Conservation (phyloP, 2,888 invertebrate species). For the Ypsolopha scabrella region DNA sequence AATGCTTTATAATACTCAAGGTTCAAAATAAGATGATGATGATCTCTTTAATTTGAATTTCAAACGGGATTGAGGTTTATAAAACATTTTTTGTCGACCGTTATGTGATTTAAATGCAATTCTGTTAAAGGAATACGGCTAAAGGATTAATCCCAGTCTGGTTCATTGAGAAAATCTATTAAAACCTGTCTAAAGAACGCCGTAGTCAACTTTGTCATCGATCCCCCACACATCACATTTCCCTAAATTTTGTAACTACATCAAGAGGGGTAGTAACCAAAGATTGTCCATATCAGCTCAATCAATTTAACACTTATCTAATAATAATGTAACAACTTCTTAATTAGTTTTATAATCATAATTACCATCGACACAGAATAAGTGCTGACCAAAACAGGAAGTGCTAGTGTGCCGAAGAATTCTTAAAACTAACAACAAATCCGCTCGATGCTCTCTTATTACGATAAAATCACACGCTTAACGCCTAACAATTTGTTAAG, state of each 20-base stretch:
- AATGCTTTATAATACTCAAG: conserved; percentile 59
- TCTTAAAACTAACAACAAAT: conserved; percentile 68
- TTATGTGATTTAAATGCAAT: conserved; percentile 31
- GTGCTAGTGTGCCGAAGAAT: conserved; percentile 70
- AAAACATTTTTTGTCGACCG: conserved; percentile 46
- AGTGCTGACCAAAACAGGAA: conserved; percentile 71
- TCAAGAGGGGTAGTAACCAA: conserved; percentile 64
- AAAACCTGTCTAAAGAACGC: conserved; percentile 35
- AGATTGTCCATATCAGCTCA: conserved; percentile 67
- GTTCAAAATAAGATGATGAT: conserved; percentile 27
- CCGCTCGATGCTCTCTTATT: conserved; percentile 68
- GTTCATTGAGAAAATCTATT: conserved; percentile 29
- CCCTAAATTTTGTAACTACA: conserved; percentile 64
- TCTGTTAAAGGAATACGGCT: conserved; percentile 25
- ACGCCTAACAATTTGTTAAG: conserved; percentile 70
- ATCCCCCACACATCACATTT: conserved; percentile 63
- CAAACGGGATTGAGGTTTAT: conserved; percentile 29
- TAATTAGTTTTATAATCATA: conserved; percentile 65
- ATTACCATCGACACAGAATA: conserved; percentile 69
- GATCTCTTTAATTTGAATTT: conserved; percentile 6
- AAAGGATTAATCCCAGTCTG: conserved; percentile 26
- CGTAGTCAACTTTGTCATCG: conserved; percentile 69
- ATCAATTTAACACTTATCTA: conserved; percentile 70
- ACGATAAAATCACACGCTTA: conserved; percentile 70
- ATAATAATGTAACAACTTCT: conserved; percentile 70